Conservation (phyloP, 2,888 invertebrate species). For the Melitaea athalia region DNA sequence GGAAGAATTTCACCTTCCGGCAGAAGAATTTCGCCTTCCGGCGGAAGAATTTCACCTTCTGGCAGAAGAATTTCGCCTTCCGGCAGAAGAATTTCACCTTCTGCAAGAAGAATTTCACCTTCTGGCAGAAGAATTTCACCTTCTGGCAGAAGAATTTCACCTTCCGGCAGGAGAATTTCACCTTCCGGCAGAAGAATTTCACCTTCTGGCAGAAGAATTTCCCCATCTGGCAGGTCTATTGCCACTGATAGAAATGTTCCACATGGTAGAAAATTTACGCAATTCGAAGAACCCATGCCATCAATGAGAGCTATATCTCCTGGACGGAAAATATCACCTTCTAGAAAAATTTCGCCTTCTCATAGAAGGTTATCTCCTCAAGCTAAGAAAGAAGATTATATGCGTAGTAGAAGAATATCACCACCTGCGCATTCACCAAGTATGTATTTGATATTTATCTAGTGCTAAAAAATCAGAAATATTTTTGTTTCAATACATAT, state of each 20-base stretch:
- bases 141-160: conserved; percentile 23
- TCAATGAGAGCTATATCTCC: conserved; percentile 31
- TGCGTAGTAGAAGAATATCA: conserved; percentile 22
- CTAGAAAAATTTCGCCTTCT: conserved; percentile 40
- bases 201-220: conserved; percentile 33
- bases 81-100: conserved; percentile 15
- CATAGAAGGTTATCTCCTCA: conserved; percentile 31
- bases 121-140: conserved; percentile 11
- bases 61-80: conserved; percentile 10
- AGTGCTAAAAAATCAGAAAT: neutral
- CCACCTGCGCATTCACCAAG: conserved; percentile 23
- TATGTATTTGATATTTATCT: conserved; percentile 1
- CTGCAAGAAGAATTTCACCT: conserved; percentile 25
- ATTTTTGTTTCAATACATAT: no score
- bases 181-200: conserved; percentile 37
- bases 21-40: conserved; percentile 37
- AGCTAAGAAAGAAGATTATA: conserved; percentile 26
- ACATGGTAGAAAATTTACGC: conserved; percentile 2
- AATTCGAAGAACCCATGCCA: neutral
- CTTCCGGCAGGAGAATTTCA: conserved; percentile 34
- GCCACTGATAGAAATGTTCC: conserved; percentile 12
- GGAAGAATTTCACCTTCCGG: conserved; percentile 22
- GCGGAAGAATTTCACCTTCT: conserved; percentile 22
- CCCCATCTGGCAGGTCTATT: conserved; percentile 26
- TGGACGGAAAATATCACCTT: conserved; percentile 39